Base-by-base conservation (phyloP, 2,888 invertebrate genomes). In the Strigamia transsilvanica region DNA sequence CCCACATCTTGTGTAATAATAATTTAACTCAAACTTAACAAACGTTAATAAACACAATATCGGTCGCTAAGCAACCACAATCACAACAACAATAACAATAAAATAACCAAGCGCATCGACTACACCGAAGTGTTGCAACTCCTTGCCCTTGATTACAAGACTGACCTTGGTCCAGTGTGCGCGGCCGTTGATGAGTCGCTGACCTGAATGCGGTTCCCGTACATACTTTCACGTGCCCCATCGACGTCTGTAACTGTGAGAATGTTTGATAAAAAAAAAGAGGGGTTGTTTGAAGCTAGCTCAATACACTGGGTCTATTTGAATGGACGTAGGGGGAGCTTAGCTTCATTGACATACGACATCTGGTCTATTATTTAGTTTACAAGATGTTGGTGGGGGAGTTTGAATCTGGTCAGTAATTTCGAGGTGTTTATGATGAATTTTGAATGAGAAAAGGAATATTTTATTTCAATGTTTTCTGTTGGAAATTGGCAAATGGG, bases 91-190 rank as follows among this genome's bases (percentile, higher is more conserved):
- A 34, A 34, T 34, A 34, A 34, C 34, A 34, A 34, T 34, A 34
- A n/a, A n/a, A 7, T 34, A 34, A 34, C 34, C 3, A 34, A 34
- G 7, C 34, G 34, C 34, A 23, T 61, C 7, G 18, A 61, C 21
- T 10, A 61, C 61, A 18, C 61, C 6, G n/a, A n/a, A n/a, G n/a
- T 18, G 18, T 10, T 18, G 23, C 23, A 23, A 10, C 10, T 61
- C 18, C 61, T 46, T 61, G 61, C 18, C 61, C 61, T 61, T 61
- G 61, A 21, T 61, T 18, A 34, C 61, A 18, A 15, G 18, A 61
- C 61, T 61, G 61, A 61, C 61, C 61, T 61, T 61, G 61, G 61
- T 61, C 61, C 61, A 61, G 61, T 61, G 61, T 61, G 46, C 46
- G 34, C 34, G 61, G 61, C 61, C 61, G 61, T 18, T 61, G 18